Evolutionary conservation across 2,113 vertebrate genomes (phyloP).

Genomic region (Mastomys natalensis): DNA sequence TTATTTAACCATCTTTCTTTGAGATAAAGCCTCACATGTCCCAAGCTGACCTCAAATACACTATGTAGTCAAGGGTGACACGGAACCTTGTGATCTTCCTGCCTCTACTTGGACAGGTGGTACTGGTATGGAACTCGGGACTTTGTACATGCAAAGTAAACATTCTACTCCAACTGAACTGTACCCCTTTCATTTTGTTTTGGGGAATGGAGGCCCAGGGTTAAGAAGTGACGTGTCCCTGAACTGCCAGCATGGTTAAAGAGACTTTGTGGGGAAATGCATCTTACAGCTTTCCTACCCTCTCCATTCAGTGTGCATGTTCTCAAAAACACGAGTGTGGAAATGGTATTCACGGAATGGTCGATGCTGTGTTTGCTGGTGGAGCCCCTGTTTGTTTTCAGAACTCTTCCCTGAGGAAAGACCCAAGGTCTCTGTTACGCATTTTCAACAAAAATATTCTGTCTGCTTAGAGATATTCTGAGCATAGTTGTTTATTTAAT

Average conservation of each 20-base stretch:
- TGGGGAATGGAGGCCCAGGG: neutral
- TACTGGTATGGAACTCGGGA: neutral
- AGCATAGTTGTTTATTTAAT: slow-evolving; percentile 75
- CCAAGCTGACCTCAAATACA: neutral
- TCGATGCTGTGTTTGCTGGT: slow-evolving; percentile 15
- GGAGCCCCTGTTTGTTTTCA: slow-evolving; percentile 37
- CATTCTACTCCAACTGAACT: neutral
- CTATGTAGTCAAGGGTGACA: neutral
- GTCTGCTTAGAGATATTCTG: slow-evolving; percentile 75
- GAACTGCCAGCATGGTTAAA: neutral
- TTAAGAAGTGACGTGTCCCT: neutral
- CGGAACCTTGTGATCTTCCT: neutral
- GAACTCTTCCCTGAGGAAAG: slow-evolving; percentile 22
- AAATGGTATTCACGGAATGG: slow-evolving; percentile 9
- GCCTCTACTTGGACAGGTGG: neutral
- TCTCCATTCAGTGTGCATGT: neutral
- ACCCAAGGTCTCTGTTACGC: slow-evolving; percentile 71
- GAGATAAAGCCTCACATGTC: neutral
- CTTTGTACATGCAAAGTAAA: neutral
- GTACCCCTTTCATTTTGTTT: neutral
- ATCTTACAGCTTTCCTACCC: neutral
- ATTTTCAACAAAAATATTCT: slow-evolving; percentile 69
- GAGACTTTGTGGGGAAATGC: neutral
- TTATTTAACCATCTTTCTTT: neutral
- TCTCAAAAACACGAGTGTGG: neutral